Evolutionary conservation across 2,888 invertebrate genomes (phyloP), one percentile per base, ranked within the genome.

Genomic region (Stenichneumon culpator): DNA sequence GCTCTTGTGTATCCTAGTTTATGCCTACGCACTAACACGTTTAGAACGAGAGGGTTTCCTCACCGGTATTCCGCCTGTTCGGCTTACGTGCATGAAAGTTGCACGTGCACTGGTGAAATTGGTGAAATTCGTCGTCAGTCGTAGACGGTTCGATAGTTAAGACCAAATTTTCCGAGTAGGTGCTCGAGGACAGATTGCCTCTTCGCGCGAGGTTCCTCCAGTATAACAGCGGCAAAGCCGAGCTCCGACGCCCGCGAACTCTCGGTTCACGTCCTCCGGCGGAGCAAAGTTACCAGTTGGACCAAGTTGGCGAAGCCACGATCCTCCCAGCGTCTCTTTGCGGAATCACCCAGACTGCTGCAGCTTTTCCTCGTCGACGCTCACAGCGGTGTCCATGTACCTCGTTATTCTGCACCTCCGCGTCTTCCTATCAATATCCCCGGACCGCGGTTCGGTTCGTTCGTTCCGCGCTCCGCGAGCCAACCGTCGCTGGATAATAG

Each of bases 101-200:
- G 44, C 32, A 60, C 60, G 60, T 16, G 54, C 44, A 32, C 39
- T 19, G 47, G 11, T 57, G 22, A 25, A 52, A 47, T 39, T 65
- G 68, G 69, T 36, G 60, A 69, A 79, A 79, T 79, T 79, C 60
- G 79, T 79, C 79, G 19, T 78, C 69, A 63, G 68, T 57, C 54
- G 73, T 47, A 57, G 57, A 67, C 77, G 50, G 44, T 54, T 77
- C 77, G 70, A 79, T 79, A 70, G 79, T 79, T 70, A 70, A 70
- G 79, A 79, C 63, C 69, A 16, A 79, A 70, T 78, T 78, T 78
- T 44, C 78, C 78, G 69, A 69, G 79, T 70, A 63, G 78, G 60
- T 70, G 60, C 50, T 69, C 44, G 69, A 57, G 78, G 39, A 67
- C 78, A 78, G 78, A 78, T 78, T 78, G 39, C 57, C 78, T 69